These are phyloP conservation scores for Ochropleura plecta DNA, from an alignment of 2,888 invertebrate species.

Conservation along the genomic window DNA sequence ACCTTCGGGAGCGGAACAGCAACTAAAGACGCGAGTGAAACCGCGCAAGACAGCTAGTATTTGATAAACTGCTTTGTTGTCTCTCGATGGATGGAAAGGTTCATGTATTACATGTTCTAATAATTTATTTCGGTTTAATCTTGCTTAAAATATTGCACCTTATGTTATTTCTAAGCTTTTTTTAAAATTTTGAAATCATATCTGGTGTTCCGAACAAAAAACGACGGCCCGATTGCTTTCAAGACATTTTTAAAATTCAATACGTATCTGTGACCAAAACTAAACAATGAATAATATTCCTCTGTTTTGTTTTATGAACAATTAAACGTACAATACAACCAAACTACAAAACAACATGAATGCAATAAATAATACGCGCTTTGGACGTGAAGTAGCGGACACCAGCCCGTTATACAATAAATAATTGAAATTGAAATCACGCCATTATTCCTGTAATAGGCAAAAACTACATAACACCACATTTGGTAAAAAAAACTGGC, in stretches of 20 bases:
- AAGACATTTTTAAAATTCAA: conserved; percentile 22
- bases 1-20: too few species aligned
- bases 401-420: too few species aligned
- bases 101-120: not conserved
- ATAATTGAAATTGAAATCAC: not conserved
- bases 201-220: conserved; percentile 4
- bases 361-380: too few species aligned
- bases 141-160: not conserved
- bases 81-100: not conserved
- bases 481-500: too few species aligned
- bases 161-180: not conserved
- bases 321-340: not conserved
- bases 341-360: too few species aligned
- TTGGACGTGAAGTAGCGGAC: too few species aligned
- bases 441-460: not conserved
- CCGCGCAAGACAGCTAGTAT: too few species aligned
- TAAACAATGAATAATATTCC: not conserved
- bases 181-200: not conserved
- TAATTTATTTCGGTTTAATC: not conserved
- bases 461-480: not conserved
- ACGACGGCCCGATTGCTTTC: not conserved
- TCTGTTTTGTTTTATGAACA: not conserved
- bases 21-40: too few species aligned
- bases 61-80: conserved; percentile 45
- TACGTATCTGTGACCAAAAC: not conserved